Conservation (phyloP, 2,113 vertebrate genomes). For the Climacteris rufus region DNA sequence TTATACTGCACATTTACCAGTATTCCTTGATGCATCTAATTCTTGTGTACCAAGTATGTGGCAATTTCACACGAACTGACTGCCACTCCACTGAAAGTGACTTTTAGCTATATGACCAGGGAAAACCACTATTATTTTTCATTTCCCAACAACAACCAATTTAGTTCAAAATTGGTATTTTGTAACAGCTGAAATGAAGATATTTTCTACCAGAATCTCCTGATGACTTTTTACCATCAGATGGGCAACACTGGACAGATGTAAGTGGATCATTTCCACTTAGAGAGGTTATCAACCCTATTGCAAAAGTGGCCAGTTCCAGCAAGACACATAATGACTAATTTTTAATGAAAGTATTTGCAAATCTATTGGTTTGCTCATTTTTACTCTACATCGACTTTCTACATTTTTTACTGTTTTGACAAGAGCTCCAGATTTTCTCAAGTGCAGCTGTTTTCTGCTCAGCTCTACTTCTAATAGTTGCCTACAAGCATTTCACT, state of each 20-base stretch:
- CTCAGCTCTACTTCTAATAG: neutral
- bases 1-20: neutral
- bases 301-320: neutral
- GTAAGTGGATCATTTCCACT: neutral
- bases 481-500: neutral
- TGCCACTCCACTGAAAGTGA: neutral
- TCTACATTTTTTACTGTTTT: neutral
- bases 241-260: neutral
- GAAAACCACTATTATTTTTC: neutral
- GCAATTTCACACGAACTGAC: constrained; percentile 3
- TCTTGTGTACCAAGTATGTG: neutral
- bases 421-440: neutral
- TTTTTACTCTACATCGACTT: neutral
- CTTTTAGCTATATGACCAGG: neutral
- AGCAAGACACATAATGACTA: neutral
- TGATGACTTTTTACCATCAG: neutral
- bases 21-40: neutral
- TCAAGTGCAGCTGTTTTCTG: neutral
- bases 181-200: neutral
- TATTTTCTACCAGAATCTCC: neutral
- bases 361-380: neutral
- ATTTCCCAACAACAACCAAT: neutral
- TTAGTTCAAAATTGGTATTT: neutral
- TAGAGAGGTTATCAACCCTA: neutral
- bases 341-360: neutral